Evolutionary conservation across 2,888 invertebrate species (phyloP), one percentile per base, ranked within the genome.

Genomic region (Arctia plantaginis): DNA sequence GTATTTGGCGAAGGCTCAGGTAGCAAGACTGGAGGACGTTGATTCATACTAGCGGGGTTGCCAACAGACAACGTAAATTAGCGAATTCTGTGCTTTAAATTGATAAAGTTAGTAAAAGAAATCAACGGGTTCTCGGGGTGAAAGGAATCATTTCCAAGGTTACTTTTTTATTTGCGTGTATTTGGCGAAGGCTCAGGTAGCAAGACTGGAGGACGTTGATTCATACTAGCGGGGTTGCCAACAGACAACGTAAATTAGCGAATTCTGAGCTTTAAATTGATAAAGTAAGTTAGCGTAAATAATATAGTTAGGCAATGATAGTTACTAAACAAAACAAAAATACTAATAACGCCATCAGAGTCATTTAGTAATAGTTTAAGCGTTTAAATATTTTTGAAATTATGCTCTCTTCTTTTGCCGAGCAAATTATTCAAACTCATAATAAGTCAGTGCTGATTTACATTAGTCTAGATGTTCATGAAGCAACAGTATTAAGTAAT

Each of bases 181-280:
- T 85, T 84, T 93, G 93, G 93, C 92, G 76, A 70, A 41, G 59
- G 74, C 88, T 93, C 93, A 93, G 90, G 77, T 84, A 89, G 85
- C 83, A 86, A 86, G 86, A 86, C 85, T 85, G 81, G 83, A 86
- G 86, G 87, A 85, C 90, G 90, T 90, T 92, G 92, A 93, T 91
- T 92, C 92, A 92, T 86, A 77, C 79, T 73, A 73, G 6, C 41
- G 65, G 80, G 80, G 81, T 80, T 84, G 71, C 64, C 71, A 64
- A 65, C 62, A n/a, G 33, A 23, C 27, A 30, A 70, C 30, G n/a
- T 73, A 75, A 59, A 74, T 74, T 75, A 23, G 18, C 35, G 27
- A 59, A 69, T n/a, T 62, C 18, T 62, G 62, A 62, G 18, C 30
- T 30, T 62, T 7, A 18, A 8, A 30, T 15, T 62, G 62, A 62